Conservation (phyloP, 2,888 invertebrate species). For the Caenorhabditis imperialis region DNA sequence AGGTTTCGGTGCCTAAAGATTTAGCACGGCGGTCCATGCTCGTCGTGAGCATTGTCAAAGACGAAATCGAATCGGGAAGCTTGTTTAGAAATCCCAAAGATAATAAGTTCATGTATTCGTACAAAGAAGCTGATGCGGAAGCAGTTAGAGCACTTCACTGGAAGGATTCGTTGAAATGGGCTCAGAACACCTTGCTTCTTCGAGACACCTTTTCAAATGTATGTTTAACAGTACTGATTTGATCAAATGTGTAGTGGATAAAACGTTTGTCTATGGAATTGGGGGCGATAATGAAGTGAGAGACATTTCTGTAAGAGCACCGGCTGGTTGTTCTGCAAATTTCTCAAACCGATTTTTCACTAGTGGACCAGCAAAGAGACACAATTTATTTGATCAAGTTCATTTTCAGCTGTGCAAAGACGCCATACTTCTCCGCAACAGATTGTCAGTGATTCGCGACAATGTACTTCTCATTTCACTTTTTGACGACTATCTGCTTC, state of each 20-base stretch:
- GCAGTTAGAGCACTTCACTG: conserved; percentile 61
- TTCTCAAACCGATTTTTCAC: neutral
- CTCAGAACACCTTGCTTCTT: conserved; percentile 72
- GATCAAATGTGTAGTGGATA: neutral
- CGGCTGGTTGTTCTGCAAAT: neutral
- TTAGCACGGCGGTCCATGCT: conserved; percentile 65
- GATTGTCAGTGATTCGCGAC: conserved; percentile 66
- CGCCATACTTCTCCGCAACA: conserved; percentile 56
- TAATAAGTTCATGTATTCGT: conserved; percentile 18
- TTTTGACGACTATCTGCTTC: conserved; percentile 68
- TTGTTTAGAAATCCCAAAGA: conserved; percentile 48
- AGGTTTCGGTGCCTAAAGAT: conserved; percentile 68
- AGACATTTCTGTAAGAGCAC: neutral
- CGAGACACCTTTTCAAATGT: conserved; percentile 72
- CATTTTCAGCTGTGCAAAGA: conserved; percentile 69
- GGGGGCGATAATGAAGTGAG: no score
- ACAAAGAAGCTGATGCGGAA: conserved; percentile 54
- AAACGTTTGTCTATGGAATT: neutral
- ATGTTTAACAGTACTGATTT: conserved; percentile 1
- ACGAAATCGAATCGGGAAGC: conserved; percentile 43
- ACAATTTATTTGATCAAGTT: neutral
- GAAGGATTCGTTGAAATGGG: conserved; percentile 74
- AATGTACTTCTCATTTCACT: conserved; percentile 69
- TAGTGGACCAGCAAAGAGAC: neutral
- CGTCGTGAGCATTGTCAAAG: conserved; percentile 63